These are phyloP conservation scores for Pontoporia blainvillei DNA, from an alignment of 2,113 vertebrate genomes.

Conservation along the genomic window DNA sequence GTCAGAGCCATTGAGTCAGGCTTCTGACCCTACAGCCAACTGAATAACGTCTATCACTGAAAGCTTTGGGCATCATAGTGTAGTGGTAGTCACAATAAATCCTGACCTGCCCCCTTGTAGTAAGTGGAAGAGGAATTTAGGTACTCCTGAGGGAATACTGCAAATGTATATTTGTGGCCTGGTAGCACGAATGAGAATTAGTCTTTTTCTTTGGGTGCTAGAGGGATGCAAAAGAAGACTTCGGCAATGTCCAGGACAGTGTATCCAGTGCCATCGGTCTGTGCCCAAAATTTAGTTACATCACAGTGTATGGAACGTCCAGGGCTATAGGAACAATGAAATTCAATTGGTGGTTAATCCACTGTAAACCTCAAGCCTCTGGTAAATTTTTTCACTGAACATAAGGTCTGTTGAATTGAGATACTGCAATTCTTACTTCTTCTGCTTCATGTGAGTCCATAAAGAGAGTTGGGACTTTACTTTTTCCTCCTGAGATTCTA, in stretches of 20 bases:
- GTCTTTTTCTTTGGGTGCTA: neutral
- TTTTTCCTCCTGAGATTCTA: neutral
- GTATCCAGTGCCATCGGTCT: neutral
- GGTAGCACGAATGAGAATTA: neutral
- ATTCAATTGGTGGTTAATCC: neutral
- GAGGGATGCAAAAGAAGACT: neutral
- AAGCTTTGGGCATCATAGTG: neutral
- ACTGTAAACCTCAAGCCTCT: neutral
- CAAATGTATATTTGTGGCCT: neutral
- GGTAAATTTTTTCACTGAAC: neutral
- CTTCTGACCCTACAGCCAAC: neutral
- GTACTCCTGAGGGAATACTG: neutral
- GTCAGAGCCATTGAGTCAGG: neutral
- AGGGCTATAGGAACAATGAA: neutral
- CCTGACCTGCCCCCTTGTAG: neutral
- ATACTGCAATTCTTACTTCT: neutral
- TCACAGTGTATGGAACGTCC: neutral
- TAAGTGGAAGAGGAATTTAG: neutral
- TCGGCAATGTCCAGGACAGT: neutral
- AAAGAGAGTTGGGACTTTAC: neutral
- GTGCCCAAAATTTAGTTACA: neutral
- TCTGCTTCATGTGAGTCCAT: neutral
- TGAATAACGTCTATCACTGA: neutral
- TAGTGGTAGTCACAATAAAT: neutral
- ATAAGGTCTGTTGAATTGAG: neutral